These are phyloP conservation scores for Microctenopoma stevenorrisi DNA, from an alignment of 2,797 vertebrate genomes.

Conservation along the genomic window DNA sequence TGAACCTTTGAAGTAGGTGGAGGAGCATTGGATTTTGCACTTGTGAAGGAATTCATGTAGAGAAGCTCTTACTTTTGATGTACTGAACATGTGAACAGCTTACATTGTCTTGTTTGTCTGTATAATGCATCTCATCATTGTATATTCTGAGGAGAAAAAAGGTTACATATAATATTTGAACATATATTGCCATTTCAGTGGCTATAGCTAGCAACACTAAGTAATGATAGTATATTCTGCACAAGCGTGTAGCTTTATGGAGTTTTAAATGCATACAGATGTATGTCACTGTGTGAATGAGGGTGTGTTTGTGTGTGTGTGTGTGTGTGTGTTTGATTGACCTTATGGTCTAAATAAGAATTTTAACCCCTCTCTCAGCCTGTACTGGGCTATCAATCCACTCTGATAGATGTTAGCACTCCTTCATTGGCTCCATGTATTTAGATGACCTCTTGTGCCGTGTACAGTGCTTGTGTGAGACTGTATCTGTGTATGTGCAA, in stretches of 20 bases:
- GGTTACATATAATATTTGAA: constrained; percentile 90
- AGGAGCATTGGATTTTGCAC: constrained; percentile 98
- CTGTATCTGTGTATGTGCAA: constrained; percentile 90
- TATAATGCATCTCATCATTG: constrained; percentile 95
- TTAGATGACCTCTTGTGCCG: constrained; percentile 95
- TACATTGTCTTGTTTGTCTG: constrained; percentile 95
- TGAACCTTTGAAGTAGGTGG: constrained; percentile 87
- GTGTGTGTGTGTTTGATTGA: constrained; percentile 43
- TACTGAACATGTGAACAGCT: constrained; percentile 93
- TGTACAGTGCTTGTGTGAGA: constrained; percentile 98
- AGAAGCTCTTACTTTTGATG: constrained; percentile 91
- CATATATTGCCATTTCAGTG: constrained; percentile 89
- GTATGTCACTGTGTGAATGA: constrained; percentile 74
- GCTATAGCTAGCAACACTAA: constrained; percentile 97
- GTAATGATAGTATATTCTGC: constrained; percentile 92
- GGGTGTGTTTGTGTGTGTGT: constrained; percentile 40
- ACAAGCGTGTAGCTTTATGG: constrained; percentile 92
- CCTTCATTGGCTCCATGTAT: constrained; percentile 92
- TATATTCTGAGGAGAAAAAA: constrained; percentile 91
- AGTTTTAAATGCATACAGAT: constrained; percentile 89
- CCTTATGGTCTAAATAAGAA: constrained; percentile 82
- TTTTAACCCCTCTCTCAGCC: constrained; percentile 86
- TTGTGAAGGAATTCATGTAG: constrained; percentile 94
- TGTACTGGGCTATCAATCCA: constrained; percentile 86
- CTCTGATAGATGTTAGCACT: constrained; percentile 89